Evolutionary conservation across 2,888 invertebrate species (phyloP), one percentile per base, ranked within the genome.

Genomic region (Acrobasis consociella): DNA sequence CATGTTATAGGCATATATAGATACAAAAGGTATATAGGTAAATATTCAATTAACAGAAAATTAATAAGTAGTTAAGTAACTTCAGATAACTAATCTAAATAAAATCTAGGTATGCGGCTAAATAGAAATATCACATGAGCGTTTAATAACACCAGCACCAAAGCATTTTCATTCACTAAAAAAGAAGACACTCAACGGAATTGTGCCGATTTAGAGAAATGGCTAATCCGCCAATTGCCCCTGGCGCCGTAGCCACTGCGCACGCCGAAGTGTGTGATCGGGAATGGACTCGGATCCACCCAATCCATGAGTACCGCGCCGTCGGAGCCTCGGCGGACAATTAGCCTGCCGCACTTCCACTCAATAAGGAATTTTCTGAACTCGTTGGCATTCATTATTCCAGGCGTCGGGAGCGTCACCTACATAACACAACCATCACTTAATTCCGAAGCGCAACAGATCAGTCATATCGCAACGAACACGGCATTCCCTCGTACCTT

Each of bases 191-290:
- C 91, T 91, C 90, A 91, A 92, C 91, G 85, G 69, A 75, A 76
- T 67, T 78, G 81, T 13, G 77, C 80, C 62, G 72, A 62, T 63
- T 68, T 71, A 75, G 72, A 69, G 85, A 83, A 92, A 73, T 91
- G 89, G 50, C 68, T 69, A 74, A 95, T 89, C 72, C 93, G 93
- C 95, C 95, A 95, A 67, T 93, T 87, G 66, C 95, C 95, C 65
- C 93, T 89, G 38, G 95, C 93, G 63, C 95, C 95, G 93, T 94
- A 95, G 64, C 91, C 94, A 13, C 95, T 94, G 65, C 95, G 93
- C 65, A 95, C 91, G 55, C 95, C 95, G 76, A 94, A 93, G 85
- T 94, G 93, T 64, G 93, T 93, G 62, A 95, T 82, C 56, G 93
- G 92, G 82, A 95, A 94, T 8, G 94, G 94, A 13, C 89, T 77